Conservation (phyloP, 2,797 vertebrate genomes). For the Sebastes diaconus region DNA sequence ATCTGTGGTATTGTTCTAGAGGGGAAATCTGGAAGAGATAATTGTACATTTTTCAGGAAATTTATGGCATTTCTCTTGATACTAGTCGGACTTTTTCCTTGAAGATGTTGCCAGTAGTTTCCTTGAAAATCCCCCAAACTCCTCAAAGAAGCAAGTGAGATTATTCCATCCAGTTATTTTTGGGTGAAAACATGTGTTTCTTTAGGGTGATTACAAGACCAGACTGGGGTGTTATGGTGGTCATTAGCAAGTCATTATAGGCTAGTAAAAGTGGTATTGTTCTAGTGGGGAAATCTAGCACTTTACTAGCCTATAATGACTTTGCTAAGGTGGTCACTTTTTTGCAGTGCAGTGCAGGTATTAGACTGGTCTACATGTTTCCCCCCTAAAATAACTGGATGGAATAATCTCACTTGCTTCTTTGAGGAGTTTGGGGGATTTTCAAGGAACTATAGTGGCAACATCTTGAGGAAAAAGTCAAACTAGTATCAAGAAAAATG, state of each 20-base stretch:
- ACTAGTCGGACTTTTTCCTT: not conserved
- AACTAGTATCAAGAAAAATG: not conserved
- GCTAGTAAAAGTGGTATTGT: too few relatives aligned
- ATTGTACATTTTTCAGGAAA: slow-evolving; percentile 20
- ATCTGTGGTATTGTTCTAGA: not conserved
- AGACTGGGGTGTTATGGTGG: slow-evolving; percentile 49
- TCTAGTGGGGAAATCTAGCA: too few relatives aligned
- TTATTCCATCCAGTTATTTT: not conserved
- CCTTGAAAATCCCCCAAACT: slow-evolving; percentile 6
- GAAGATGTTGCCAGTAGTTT: not conserved
- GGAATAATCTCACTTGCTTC: slow-evolving; percentile 3
- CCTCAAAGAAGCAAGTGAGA: not conserved
- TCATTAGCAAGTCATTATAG: slow-evolving; percentile 15
- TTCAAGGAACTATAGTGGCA: not conserved
- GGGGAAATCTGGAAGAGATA: slow-evolving; percentile 15
- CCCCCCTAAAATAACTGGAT: not conserved
- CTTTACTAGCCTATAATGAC: too few relatives aligned
- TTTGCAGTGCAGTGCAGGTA: slow-evolving; percentile 51
- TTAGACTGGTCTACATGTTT: too few relatives aligned
- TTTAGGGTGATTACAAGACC: slow-evolving; percentile 7
- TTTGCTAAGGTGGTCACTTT: not conserved
- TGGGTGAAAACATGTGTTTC: not conserved
- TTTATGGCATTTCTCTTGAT: slow-evolving; percentile 23
- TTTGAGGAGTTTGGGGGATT: not conserved
- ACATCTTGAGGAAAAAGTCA: not conserved